Conservation (phyloP, 2,888 invertebrate genomes). For the Drosophila paucipuncta region DNA sequence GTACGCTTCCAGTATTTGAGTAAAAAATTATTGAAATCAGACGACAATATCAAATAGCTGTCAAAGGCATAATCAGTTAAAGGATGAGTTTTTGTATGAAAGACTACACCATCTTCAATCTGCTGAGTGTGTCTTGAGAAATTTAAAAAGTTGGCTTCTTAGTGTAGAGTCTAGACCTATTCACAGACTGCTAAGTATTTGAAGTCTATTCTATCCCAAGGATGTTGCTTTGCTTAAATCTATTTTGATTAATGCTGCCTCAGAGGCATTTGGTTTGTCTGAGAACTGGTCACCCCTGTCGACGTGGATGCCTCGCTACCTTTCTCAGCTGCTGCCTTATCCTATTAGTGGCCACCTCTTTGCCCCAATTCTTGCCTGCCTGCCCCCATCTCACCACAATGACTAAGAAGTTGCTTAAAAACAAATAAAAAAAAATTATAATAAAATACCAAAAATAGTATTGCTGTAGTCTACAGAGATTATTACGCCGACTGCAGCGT, state of each 20-base stretch:
- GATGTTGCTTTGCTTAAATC: background rate
- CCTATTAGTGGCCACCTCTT: background rate
- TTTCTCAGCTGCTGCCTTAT: background rate
- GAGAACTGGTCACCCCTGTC: background rate
- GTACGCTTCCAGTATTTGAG: background rate
- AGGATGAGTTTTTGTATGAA: background rate
- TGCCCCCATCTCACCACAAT: background rate
- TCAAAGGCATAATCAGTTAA: fast-evolving
- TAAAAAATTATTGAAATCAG: background rate
- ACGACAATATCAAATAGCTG: background rate
- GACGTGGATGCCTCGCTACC: background rate
- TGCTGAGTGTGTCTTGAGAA: too few species aligned
- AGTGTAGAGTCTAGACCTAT: background rate
- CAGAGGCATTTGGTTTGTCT: background rate
- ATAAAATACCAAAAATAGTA: background rate
- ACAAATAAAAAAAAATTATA: background rate
- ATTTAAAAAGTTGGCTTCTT: background rate
- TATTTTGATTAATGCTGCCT: background rate
- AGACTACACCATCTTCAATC: background rate
- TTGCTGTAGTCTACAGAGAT: background rate
- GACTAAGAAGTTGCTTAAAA: background rate
- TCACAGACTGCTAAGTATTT: background rate
- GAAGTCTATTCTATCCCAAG: background rate
- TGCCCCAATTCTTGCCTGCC: background rate
- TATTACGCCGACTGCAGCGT: constrained; percentile 2